Evolutionary conservation across 2,797 vertebrate genomes (phyloP).

Genomic region (Anguilla obscura): DNA sequence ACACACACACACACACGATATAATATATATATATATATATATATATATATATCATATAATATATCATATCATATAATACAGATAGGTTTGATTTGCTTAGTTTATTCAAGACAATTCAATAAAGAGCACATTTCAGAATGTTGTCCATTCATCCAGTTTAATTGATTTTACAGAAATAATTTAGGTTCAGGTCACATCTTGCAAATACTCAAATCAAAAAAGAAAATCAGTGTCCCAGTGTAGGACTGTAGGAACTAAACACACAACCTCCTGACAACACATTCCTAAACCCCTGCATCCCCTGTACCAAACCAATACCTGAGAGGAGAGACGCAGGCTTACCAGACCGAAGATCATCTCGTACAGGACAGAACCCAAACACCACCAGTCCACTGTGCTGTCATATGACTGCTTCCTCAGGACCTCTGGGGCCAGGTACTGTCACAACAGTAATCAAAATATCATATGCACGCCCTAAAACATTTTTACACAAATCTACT

Average conservation of each 20-base stretch:
- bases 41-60: no score
- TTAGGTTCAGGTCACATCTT: no score
- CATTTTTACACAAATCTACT: slow-evolving; percentile 37
- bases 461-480: background rate
- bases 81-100: background rate
- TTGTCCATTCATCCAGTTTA: background rate
- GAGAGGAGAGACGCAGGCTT: slow-evolving; percentile 53
- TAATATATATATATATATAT: no score
- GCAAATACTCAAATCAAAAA: no score
- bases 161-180: no score
- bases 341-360: slow-evolving; percentile 98
- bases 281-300: background rate
- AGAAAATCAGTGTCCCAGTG: no score
- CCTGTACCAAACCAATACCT: background rate
- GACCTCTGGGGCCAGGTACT: slow-evolving; percentile 98
- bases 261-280: background rate
- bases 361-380: slow-evolving; percentile 95
- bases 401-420: slow-evolving; percentile 96
- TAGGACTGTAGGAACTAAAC: background rate
- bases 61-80: background rate
- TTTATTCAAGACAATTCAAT: background rate
- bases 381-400: slow-evolving; percentile 99
- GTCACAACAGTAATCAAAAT: slow-evolving; percentile 16
- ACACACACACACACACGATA: background rate
- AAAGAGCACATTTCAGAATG: background rate